Conservation (phyloP, 2,797 vertebrate species). For the Danionella dracula region DNA sequence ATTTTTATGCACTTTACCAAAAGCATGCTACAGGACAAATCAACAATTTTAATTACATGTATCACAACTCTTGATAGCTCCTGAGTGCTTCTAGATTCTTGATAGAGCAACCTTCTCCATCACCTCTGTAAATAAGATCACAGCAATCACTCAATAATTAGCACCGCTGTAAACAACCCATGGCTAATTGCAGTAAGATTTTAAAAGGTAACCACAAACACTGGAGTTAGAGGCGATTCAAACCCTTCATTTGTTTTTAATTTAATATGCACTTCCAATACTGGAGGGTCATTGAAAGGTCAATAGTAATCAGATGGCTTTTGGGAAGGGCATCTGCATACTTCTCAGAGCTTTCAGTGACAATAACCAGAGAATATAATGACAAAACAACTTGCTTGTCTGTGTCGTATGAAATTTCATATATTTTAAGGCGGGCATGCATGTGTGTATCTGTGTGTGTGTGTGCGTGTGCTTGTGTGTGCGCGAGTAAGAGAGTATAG, state of each 20-base stretch:
- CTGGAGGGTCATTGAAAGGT: not conserved
- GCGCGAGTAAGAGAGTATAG: too few species aligned
- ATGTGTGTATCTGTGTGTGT: too few species aligned
- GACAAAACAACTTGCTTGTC: not conserved
- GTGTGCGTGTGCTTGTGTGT: too few species aligned
- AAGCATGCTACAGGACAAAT: too few species aligned
- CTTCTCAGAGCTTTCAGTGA: not conserved
- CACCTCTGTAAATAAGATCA: constrained; percentile 2
- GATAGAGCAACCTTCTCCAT: constrained; percentile 5
- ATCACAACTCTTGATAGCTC: too few species aligned
- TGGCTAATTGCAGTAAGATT: constrained; percentile 3
- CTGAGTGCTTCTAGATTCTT: too few species aligned
- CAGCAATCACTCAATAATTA: constrained; percentile 3
- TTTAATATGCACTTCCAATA: not conserved
- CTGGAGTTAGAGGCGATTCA: constrained; percentile 4
- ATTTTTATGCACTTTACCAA: too few species aligned
- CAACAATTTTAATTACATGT: too few species aligned
- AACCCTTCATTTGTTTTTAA: not conserved
- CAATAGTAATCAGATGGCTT: not conserved
- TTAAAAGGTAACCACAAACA: not conserved
- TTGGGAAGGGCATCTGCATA: constrained; percentile 16
- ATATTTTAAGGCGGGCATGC: too few species aligned
- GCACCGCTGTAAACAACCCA: not conserved
- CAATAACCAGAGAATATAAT: not conserved
- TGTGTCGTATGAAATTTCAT: too few species aligned